Evolutionary conservation across 2,113 vertebrate genomes (phyloP).

Genomic region (Oreamnos americanus): DNA sequence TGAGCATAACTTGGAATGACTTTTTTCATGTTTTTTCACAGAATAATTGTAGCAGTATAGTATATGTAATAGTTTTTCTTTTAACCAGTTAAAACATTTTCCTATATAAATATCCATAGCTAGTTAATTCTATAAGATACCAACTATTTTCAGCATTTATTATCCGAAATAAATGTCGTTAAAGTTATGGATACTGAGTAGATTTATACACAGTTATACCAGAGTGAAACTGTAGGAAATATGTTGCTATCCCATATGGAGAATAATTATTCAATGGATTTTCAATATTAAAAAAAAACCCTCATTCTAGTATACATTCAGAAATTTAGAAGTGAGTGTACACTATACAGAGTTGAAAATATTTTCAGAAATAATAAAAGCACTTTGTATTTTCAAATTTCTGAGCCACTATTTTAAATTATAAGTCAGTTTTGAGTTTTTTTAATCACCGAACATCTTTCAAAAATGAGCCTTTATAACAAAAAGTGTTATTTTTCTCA

Average conservation of each 20-base stretch:
- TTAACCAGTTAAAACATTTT: slow-evolving; percentile 14
- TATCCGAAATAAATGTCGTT: slow-evolving; percentile 39
- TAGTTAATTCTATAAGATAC: background rate
- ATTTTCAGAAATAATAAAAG: background rate
- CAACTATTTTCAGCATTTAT: slow-evolving; percentile 30
- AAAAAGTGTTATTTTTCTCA: background rate
- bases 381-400: background rate
- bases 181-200: background rate
- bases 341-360: background rate
- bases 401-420: background rate
- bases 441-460: background rate
- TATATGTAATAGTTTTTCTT: slow-evolving; percentile 12
- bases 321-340: background rate
- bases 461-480: background rate
- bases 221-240: background rate
- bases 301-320: background rate
- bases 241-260: background rate
- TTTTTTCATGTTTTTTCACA: slow-evolving; percentile 37
- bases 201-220: background rate
- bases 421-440: background rate
- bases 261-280: background rate
- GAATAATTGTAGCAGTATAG: slow-evolving; percentile 8
- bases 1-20: slow-evolving; percentile 12
- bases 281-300: background rate
- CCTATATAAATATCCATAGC: background rate